Conservation (phyloP, 2,888 invertebrate species). For the Melanchra persicariae region DNA sequence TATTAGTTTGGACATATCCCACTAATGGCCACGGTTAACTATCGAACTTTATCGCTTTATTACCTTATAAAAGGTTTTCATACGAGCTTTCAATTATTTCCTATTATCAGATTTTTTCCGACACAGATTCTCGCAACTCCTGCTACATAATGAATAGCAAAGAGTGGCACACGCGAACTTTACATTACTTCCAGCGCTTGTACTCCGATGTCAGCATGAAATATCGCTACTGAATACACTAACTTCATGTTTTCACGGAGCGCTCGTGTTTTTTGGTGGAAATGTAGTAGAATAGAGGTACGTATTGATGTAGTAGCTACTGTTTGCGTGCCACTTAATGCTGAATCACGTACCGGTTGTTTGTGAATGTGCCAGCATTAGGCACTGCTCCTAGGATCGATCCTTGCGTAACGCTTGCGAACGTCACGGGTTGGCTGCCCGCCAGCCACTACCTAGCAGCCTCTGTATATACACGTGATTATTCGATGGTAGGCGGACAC, state of each 20-base stretch:
- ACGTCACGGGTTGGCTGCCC: conserved; percentile 72
- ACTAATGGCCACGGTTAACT: conserved; percentile 38
- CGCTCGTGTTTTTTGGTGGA: conserved; percentile 39
- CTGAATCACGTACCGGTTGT: conserved; percentile 57
- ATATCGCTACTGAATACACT: conserved; percentile 42
- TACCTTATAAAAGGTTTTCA: conserved; percentile 40
- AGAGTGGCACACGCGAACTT: conserved; percentile 72
- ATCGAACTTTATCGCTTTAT: conserved; percentile 44
- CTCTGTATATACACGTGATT: conserved; percentile 60
- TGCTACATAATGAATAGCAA: conserved; percentile 70
- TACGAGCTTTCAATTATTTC: conserved; percentile 45
- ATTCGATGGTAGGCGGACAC: conserved; percentile 33
- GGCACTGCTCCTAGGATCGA: conserved; percentile 67
- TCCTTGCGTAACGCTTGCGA: conserved; percentile 68
- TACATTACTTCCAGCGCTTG: conserved; percentile 68
- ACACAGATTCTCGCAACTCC: conserved; percentile 66
- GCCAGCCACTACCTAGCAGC: conserved; percentile 70
- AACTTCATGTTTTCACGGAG: conserved; percentile 61
- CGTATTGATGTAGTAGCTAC: conserved; percentile 39
- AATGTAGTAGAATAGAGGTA: conserved; percentile 42
- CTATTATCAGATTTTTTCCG: conserved; percentile 52
- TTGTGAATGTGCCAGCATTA: conserved; percentile 63
- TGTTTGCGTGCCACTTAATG: conserved; percentile 56
- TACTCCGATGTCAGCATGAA: conserved; percentile 47
- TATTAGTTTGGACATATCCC: conserved; percentile 63